Evolutionary conservation across 2,797 vertebrate genomes (phyloP).

Genomic region (Simalia tracyae): DNA sequence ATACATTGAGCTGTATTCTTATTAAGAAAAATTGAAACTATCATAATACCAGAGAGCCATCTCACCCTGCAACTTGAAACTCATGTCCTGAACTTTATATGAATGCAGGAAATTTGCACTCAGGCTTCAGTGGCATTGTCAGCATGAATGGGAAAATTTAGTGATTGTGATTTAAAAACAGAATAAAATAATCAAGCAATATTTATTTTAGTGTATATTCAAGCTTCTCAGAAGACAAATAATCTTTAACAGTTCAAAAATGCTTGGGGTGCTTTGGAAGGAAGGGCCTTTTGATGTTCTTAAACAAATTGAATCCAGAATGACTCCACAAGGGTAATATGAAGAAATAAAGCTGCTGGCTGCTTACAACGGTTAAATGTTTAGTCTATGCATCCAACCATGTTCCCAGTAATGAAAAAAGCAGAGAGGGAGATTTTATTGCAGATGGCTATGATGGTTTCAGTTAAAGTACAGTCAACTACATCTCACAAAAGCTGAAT

Average conservation of each 20-base stretch:
- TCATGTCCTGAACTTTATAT: constrained; percentile 41
- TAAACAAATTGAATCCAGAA: constrained; percentile 79
- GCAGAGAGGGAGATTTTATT: constrained; percentile 61
- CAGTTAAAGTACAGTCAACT: constrained; percentile 58
- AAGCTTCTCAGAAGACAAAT: constrained; percentile 71
- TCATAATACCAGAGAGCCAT: constrained; percentile 42
- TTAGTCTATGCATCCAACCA: constrained; percentile 76
- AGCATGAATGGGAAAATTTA: constrained; percentile 60
- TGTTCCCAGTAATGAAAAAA: constrained; percentile 61
- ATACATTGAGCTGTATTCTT: constrained; percentile 32
- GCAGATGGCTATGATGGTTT: constrained; percentile 68
- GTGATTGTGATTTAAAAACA: constrained; percentile 65
- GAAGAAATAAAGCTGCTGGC: constrained; percentile 75
- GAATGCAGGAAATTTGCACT: constrained; percentile 15
- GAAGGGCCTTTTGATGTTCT: constrained; percentile 74
- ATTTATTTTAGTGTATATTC: constrained; percentile 70
- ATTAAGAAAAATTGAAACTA: constrained; percentile 11
- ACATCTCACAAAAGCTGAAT: constrained; percentile 58
- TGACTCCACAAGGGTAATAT: constrained; percentile 62
- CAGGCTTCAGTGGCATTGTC: constrained; percentile 49
- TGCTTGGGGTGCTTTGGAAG: constrained; percentile 69
- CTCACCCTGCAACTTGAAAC: constrained; percentile 48
- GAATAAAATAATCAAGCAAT: constrained; percentile 61
- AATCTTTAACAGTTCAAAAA: constrained; percentile 73
- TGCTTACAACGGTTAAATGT: constrained; percentile 73